Evolutionary conservation across 2,113 vertebrate genomes (phyloP), one percentile per base, ranked within the genome.

Genomic region (Dermatemys mawii): DNA sequence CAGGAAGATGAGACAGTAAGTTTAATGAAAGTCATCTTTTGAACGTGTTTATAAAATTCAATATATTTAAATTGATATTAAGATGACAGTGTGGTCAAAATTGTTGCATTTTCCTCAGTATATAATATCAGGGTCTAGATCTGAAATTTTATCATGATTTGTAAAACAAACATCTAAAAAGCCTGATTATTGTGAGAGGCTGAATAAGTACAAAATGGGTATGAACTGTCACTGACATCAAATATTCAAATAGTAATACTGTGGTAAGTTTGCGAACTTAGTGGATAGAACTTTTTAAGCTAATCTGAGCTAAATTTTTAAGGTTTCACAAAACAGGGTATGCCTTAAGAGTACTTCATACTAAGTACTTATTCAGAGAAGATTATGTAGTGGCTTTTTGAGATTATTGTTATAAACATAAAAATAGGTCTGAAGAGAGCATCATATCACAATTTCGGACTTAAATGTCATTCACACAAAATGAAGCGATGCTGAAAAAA

Each of bases 401-500:
- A 19, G 70, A 44, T 24, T 73, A 41, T 91, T 91, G 90, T 83
- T 48, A 54, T 8, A n/a, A 48, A 48, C 26, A 13, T 12, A 48
- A 48, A 50, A 81, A 2, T 41, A 32, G 27, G 29, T 89, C 60
- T 63, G 60, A 67, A 6, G 90, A 82, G 24, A 79, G 13, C 38
- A 78, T 0, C 5, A 67, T 92, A 38, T 78, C 50, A 4, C 86
- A 50, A 57, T 88, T 90, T 76, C 73, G 78, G 88, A 89, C 81
- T 89, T 12, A 46, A 0, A 82, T 89, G 89, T 87, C 41, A 32
- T 94, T 95, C 55, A 53, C 82, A 78, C 35, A 13, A 0, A 75
- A 90, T 51, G 92, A 93, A 95, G 84, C 83, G 67, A 5, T 76
- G 76, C 38, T 89, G 86, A 82, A 90, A 96, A 73, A n/a, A 41